Base-by-base conservation (phyloP, 1,140 invertebrate genomes). In the Tetraneura akinire region DNA sequence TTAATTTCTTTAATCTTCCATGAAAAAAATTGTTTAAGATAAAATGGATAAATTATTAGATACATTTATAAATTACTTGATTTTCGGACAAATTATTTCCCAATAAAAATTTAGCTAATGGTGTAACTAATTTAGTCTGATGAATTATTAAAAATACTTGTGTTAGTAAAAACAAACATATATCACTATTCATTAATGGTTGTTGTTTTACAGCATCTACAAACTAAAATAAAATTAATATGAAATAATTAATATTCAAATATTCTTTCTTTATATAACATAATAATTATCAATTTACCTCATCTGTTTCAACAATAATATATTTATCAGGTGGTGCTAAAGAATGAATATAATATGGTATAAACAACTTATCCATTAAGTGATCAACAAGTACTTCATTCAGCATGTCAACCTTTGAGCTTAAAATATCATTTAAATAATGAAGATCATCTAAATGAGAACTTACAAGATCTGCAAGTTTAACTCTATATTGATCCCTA, bases 371-470 rank as follows among this genome's bases (percentile, higher is more conserved):
- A 85, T 98, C 93, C 32, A 99, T 87, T 32, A 99, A 87, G 87
- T 98, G 96, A 85, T 98, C 95, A 0, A 95, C 94, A n/a, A 99
- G 87, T 37, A 99, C 95, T 83, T 95, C 92, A 87, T 99, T 99
- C 64, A 99, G 88, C 83, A 96, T 93, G 49, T 93, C 91, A 83
- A 98, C 97, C 84, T 96, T 92, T 23, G 98, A 89, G 84, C 92
- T 92, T 23, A 98, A 88, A 85, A 99, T 98, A 83, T 99, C 98
- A 85, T 98, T 99, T 29, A 99, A 87, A 86, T 99, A 99, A 87
- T 99, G 97, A 16, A 99, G 87, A 86, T 99, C 96, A 86, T 99
- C 97, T 57, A 99, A 88, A 86, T 99, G 97, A 88, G 98, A 96
- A 0, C 97, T 97, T 4, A 99, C 96, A 68, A 99, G 88, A 86